phyloP scores from a whole-genome alignment of 2,797 vertebrate genomes.

The Chelidonichthys spinosus region DNA sequence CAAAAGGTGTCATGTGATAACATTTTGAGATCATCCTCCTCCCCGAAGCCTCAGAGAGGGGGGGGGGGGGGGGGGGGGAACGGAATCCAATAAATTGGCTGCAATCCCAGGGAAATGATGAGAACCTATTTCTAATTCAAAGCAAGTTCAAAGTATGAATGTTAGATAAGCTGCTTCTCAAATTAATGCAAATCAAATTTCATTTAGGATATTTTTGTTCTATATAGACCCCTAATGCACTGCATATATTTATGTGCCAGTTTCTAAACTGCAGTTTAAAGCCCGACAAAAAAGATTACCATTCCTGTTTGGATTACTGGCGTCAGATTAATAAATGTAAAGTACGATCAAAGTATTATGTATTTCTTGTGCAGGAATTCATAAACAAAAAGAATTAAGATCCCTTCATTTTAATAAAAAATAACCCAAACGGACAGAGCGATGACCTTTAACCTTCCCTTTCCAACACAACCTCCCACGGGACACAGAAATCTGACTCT shows the following conservation, averaged over 20 bases:
- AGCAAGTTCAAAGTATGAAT: slow-evolving; percentile 78
- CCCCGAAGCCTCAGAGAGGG: slow-evolving; percentile 46
- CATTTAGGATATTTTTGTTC: slow-evolving; percentile 78
- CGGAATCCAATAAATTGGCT: slow-evolving; percentile 80
- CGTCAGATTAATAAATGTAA: slow-evolving; percentile 63
- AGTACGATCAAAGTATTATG: slow-evolving; percentile 45
- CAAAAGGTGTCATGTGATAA: slow-evolving; percentile 77
- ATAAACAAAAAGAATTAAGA: slow-evolving; percentile 25
- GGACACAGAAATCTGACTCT: slow-evolving; percentile 29
- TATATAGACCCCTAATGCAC: slow-evolving; percentile 60
- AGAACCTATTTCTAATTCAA: slow-evolving; percentile 80
- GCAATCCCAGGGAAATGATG: slow-evolving; percentile 78
- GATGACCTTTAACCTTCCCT: slow-evolving; percentile 33
- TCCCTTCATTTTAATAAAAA: slow-evolving; percentile 1
- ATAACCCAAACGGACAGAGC: slow-evolving; percentile 2
- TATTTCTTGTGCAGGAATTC: slow-evolving; percentile 26
- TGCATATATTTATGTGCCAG: slow-evolving; percentile 62
- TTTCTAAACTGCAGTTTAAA: slow-evolving; percentile 63
- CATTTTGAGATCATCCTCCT: slow-evolving; percentile 78
- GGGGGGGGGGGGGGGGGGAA: neutral
- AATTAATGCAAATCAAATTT: slow-evolving; percentile 82
- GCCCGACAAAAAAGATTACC: slow-evolving; percentile 47
- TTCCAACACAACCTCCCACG: slow-evolving; percentile 31
- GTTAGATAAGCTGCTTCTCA: slow-evolving; percentile 77
- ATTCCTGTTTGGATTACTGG: slow-evolving; percentile 63